Conservation (phyloP, 2,113 vertebrate species). For the Smithornis capensis region DNA sequence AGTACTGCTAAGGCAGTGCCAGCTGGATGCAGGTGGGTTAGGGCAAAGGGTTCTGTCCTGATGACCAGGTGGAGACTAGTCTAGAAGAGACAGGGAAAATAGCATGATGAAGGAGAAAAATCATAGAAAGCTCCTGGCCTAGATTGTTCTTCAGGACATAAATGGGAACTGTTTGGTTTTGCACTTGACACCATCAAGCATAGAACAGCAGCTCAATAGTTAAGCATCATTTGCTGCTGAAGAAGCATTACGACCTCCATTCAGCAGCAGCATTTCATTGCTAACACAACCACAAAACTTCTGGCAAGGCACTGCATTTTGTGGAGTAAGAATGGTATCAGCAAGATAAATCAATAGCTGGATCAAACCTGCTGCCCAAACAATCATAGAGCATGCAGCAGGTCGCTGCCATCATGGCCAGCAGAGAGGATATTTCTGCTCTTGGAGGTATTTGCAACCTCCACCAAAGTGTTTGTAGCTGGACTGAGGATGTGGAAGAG, state of each 20-base stretch:
- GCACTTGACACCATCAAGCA: not conserved
- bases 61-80: not conserved
- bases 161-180: not conserved
- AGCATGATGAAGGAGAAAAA: not conserved
- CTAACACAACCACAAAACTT: not conserved
- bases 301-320: not conserved
- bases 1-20: not conserved
- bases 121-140: not conserved
- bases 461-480: not conserved
- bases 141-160: not conserved
- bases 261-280: not conserved
- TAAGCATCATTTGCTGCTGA: not conserved
- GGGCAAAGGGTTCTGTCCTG: not conserved
- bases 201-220: not conserved
- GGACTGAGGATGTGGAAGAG: not conserved
- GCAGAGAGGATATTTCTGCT: not conserved
- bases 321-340: not conserved
- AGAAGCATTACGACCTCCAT: not conserved
- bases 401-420: not conserved
- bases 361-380: not conserved
- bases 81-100: not conserved
- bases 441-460: not conserved
- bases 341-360: not conserved
- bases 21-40: not conserved
- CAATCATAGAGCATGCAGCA: rapidly evolving